Evolutionary conservation across 2,888 invertebrate genomes (phyloP).

Genomic region (Drosophila histrio): DNA sequence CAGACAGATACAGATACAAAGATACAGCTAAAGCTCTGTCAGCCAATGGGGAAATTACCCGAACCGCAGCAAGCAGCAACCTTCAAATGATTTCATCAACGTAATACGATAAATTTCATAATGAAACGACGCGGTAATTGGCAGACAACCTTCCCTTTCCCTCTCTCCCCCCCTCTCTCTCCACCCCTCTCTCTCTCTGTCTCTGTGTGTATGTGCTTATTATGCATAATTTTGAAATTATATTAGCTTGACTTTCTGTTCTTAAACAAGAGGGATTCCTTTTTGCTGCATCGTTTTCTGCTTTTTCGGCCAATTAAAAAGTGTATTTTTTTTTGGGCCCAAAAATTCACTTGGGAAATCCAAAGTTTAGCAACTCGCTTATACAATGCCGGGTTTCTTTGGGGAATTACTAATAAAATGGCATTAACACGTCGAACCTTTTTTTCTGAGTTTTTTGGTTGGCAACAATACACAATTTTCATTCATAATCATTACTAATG

Average conservation of each 20-base stretch:
- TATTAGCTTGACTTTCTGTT: constrained; percentile 42
- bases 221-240: constrained; percentile 53
- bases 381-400: not conserved
- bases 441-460: too few species aligned
- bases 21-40: constrained; percentile 16
- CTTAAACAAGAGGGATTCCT: constrained; percentile 25
- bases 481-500: not conserved
- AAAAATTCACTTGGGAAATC: constrained; percentile 5
- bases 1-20: constrained; percentile 7
- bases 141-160: constrained; percentile 18
- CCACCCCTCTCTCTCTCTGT: not conserved
- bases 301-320: constrained; percentile 39
- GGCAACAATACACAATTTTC: not conserved
- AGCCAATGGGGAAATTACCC: constrained; percentile 73
- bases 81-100: constrained; percentile 77
- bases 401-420: not conserved
- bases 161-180: not conserved
- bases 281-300: not conserved
- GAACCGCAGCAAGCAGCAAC: constrained; percentile 36
- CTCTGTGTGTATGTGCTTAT: constrained; percentile 23
- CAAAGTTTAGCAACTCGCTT: not conserved
- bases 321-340: constrained; percentile 15
- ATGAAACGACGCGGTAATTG: constrained; percentile 78
- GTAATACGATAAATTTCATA: constrained; percentile 80
- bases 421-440: constrained; percentile 17